Conservation (phyloP, 1,140 invertebrate genomes). For the Diabrotica undecimpunctata region DNA sequence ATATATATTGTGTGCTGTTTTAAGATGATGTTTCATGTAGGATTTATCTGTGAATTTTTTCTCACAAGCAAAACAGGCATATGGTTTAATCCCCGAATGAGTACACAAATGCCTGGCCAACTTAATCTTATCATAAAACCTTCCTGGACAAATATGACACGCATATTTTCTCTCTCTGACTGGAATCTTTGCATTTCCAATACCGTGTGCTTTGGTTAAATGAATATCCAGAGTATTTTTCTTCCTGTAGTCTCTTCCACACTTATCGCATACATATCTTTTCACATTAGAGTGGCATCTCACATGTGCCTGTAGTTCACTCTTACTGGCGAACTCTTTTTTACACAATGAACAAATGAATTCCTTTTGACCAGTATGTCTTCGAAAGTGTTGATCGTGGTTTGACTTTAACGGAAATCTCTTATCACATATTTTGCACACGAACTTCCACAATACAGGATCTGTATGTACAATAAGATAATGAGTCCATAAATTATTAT, state of each 20-base stretch:
- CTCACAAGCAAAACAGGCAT: constrained; percentile 59
- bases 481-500: constrained; percentile 34
- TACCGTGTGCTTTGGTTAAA: constrained; percentile 35
- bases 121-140: constrained; percentile 56
- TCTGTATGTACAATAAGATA: constrained; percentile 38
- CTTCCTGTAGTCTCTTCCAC: constrained; percentile 39
- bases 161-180: constrained; percentile 30
- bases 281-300: constrained; percentile 34
- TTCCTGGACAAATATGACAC: constrained; percentile 45
- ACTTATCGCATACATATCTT: constrained; percentile 35
- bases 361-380: constrained; percentile 65
- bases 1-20: constrained; percentile 30
- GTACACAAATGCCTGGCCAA: constrained; percentile 61
- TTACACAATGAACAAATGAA: constrained; percentile 69
- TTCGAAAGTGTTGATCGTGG: constrained; percentile 63
- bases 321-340: constrained; percentile 59
- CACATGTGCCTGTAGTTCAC: constrained; percentile 36
- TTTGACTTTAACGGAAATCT: constrained; percentile 36
- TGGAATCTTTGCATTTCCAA: constrained; percentile 30
- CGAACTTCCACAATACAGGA: constrained; percentile 36
- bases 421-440: constrained; percentile 31
- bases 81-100: constrained; percentile 69
- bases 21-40: constrained; percentile 34
- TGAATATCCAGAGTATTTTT: constrained; percentile 31
- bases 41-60: constrained; percentile 49